phyloP scores from a whole-genome alignment of 2,113 vertebrate species.

The Charadrius vociferus region DNA sequence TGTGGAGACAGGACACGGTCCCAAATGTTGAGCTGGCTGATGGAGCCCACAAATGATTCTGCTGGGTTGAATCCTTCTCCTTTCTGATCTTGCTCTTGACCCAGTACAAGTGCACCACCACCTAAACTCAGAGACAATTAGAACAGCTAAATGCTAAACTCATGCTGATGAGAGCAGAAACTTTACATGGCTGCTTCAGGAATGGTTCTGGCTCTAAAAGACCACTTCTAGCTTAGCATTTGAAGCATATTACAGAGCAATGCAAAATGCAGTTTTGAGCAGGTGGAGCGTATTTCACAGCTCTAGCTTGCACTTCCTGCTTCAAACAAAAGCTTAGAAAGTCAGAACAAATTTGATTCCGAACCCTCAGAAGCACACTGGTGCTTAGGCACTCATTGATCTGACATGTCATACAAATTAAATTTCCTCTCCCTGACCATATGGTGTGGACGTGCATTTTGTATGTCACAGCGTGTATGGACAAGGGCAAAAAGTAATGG shows the following conservation, averaged over 20 bases:
- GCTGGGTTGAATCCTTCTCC: conserved; percentile 96
- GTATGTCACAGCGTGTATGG: neutral
- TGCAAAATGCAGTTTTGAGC: neutral
- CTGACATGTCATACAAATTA: neutral
- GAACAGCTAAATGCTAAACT: neutral
- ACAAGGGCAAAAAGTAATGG: neutral
- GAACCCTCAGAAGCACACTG: neutral
- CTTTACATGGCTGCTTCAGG: neutral
- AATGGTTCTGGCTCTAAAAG: neutral
- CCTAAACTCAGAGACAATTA: conserved; percentile 72
- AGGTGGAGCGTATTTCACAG: neutral
- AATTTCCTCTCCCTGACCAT: neutral
- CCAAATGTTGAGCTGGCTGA: conserved; percentile 98
- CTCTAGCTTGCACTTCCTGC: neutral
- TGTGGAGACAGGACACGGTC: conserved; percentile 89
- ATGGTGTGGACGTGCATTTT: neutral
- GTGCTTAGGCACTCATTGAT: neutral
- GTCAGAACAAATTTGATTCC: neutral
- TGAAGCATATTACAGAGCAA: neutral
- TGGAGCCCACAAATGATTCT: conserved; percentile 95
- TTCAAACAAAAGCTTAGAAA: neutral
- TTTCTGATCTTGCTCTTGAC: conserved; percentile 95
- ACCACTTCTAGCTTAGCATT: neutral
- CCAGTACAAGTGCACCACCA: conserved; percentile 91
- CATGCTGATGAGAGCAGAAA: neutral